These are phyloP conservation scores for Chydorus sphaericus DNA, from an alignment of 2,888 invertebrate genomes.

Conservation along the genomic window DNA sequence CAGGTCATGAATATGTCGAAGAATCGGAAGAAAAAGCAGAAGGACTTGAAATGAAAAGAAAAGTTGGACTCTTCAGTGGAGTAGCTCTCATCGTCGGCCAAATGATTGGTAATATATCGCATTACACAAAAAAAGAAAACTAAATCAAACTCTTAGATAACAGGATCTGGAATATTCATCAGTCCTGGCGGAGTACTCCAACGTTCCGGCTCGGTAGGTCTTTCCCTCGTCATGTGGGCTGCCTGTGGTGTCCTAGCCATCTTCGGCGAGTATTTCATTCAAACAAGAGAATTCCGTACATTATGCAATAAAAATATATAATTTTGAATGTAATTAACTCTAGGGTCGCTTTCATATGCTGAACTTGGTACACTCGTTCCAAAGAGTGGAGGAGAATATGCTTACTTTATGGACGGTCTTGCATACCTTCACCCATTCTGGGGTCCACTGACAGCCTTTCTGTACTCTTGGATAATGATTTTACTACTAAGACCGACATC, in stretches of 20 bases:
- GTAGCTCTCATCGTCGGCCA: slow-evolving; percentile 69
- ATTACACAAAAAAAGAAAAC: too few species aligned
- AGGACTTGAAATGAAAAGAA: slow-evolving; percentile 2
- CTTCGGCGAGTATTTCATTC: slow-evolving; percentile 45
- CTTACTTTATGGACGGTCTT: slow-evolving; percentile 89
- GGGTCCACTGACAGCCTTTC: slow-evolving; percentile 76
- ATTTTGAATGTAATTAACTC: too few species aligned
- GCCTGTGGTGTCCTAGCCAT: slow-evolving; percentile 62
- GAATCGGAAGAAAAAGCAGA: neutral
- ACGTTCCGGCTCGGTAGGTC: slow-evolving; percentile 30
- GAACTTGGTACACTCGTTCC: slow-evolving; percentile 92
- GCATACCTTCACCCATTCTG: slow-evolving; percentile 16
- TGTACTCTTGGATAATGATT: slow-evolving; percentile 88
- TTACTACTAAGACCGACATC: slow-evolving; percentile 83
- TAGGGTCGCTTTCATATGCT: slow-evolving; percentile 83
- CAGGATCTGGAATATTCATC: slow-evolving; percentile 15
- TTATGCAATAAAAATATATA: slow-evolving; percentile 14
- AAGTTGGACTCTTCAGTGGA: slow-evolving; percentile 64
- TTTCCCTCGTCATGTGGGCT: slow-evolving; percentile 63
- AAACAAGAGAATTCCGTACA: too few species aligned
- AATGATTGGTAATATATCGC: slow-evolving; percentile 66
- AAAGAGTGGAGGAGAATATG: slow-evolving; percentile 87
- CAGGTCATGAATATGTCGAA: too few species aligned
- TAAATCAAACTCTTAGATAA: too few species aligned
- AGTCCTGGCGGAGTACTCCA: slow-evolving; percentile 13